These are phyloP conservation scores for Ditula angustiorana DNA, from an alignment of 2,888 invertebrate species.

Conservation along the genomic window DNA sequence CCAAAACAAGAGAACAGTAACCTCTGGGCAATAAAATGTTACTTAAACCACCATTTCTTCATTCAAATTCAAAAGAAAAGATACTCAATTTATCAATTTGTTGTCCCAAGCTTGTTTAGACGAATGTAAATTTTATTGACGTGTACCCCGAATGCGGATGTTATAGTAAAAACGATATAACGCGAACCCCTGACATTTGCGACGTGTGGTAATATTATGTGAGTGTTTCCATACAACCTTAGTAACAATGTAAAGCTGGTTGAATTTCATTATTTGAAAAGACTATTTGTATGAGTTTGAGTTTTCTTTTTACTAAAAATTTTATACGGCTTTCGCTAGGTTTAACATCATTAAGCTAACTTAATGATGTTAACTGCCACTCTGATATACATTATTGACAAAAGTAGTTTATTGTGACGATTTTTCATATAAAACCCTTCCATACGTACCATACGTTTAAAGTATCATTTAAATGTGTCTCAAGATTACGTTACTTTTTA, in stretches of 20 bases:
- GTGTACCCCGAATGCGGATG: constrained; percentile 55
- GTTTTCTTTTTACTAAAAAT: too few relatives aligned
- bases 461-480: too few relatives aligned
- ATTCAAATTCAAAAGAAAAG: constrained; percentile 49
- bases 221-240: constrained; percentile 22
- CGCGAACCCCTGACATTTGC: constrained; percentile 50
- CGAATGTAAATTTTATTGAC: constrained; percentile 62
- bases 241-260: not conserved
- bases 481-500: too few relatives aligned
- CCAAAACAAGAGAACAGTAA: constrained; percentile 14
- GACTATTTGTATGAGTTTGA: too few relatives aligned
- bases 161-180: constrained; percentile 52
- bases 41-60: constrained; percentile 40
- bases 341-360: too few relatives aligned
- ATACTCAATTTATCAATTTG: constrained; percentile 41
- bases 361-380: too few relatives aligned
- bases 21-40: not conserved
- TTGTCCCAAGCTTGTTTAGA: constrained; percentile 53
- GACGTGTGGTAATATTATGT: constrained; percentile 61
- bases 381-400: too few relatives aligned
- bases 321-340: too few relatives aligned
- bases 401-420: too few relatives aligned
- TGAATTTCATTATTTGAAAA: too few relatives aligned
- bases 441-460: too few relatives aligned
- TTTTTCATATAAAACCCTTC: too few relatives aligned